Conservation (phyloP, 2,797 vertebrate species). For the Catharus ustulatus region DNA sequence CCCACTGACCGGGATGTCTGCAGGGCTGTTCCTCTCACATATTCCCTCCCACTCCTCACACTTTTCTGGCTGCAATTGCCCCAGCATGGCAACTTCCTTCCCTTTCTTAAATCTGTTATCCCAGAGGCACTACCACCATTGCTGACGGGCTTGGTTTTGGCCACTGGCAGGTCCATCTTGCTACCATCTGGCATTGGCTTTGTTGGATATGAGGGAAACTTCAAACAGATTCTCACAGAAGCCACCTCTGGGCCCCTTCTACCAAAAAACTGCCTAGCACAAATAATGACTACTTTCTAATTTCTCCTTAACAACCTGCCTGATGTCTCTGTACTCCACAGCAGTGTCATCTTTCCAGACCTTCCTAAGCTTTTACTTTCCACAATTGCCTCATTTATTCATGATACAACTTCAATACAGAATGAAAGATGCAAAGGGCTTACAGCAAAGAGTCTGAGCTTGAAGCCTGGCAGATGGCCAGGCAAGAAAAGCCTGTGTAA, state of each 20-base stretch:
- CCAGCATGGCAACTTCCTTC: not conserved
- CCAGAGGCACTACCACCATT: not conserved
- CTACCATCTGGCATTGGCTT: not conserved
- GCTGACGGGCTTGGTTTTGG: not conserved
- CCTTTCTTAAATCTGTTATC: not conserved
- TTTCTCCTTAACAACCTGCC: not conserved
- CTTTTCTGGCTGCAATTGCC: not conserved
- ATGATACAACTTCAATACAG: not conserved
- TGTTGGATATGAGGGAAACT: not conserved
- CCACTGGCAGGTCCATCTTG: no score
- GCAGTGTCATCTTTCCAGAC: not conserved
- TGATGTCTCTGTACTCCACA: not conserved
- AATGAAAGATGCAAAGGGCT: not conserved
- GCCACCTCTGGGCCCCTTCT: no score
- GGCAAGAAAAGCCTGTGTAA: not conserved
- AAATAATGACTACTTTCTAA: not conserved
- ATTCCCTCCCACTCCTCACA: fast-evolving
- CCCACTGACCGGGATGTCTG: not conserved
- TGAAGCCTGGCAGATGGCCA: not conserved
- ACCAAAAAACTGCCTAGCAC: not conserved
- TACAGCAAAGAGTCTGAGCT: not conserved
- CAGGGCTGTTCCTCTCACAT: not conserved
- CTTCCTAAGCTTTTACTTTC: not conserved
- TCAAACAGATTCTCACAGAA: not conserved
- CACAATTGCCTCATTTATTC: not conserved